These are phyloP conservation scores for Acanthococcus lagerstroemiae DNA, from an alignment of 2,888 invertebrate genomes.

Conservation along the genomic window DNA sequence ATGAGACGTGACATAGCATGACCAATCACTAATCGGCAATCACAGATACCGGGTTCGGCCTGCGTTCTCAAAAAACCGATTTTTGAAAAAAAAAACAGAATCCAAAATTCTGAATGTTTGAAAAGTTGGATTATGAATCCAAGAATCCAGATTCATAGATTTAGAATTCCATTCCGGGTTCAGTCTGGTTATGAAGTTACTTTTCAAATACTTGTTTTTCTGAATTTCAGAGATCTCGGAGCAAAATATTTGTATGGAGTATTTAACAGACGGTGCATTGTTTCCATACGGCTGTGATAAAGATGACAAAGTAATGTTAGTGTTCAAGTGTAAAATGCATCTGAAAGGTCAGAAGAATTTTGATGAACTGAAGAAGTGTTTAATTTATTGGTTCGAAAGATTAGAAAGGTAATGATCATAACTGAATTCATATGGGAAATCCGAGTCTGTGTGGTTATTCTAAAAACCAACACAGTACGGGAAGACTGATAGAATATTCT, in stretches of 20 bases:
- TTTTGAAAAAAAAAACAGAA: no score
- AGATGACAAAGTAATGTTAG: conserved; percentile 64
- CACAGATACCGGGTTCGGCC: no score
- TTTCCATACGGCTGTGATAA: conserved; percentile 69
- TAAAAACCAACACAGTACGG: no score
- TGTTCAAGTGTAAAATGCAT: conserved; percentile 72
- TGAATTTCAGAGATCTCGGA: conserved; percentile 60
- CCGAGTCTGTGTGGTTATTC: no score
- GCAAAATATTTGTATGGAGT: conserved; percentile 56
- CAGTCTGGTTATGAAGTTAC: conserved; percentile 5
- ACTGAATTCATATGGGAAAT: no score
- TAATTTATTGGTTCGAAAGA: conserved; percentile 79
- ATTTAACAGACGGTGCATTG: conserved; percentile 64
- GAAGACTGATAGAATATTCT: no score
- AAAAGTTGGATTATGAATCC: no score
- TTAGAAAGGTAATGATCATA: conserved; percentile 63
- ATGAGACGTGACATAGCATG: no score
- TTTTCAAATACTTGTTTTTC: neutral
- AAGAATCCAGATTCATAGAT: no score
- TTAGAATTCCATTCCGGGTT: neutral
- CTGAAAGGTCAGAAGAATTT: conserved; percentile 65
- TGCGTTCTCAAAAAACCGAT: no score
- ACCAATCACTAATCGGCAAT: no score
- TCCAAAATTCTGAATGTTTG: no score
- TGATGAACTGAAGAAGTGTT: conserved; percentile 63